Base-by-base conservation (phyloP, 2,888 invertebrate species). In the Erpobdella octoculata region DNA sequence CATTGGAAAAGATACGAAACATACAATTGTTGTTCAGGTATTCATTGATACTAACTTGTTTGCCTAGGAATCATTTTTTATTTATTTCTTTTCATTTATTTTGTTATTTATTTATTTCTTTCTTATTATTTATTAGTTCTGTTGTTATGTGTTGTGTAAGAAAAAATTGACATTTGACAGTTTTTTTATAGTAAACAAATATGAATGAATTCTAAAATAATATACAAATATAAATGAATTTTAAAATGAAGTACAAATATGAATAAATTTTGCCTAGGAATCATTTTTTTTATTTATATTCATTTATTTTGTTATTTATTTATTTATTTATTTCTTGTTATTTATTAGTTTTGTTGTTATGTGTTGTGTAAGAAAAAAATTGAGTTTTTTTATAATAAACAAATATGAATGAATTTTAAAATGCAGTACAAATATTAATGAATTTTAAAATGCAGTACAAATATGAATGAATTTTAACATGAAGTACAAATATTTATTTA, bases 11-110 rank as follows among this genome's bases (percentile, higher is more conserved):
- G 73, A 74, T 18, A 73, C 76, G 9, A 74, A 74, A 21, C 67
- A 71, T 41, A 73, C 58, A 12, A 74, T 77, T 25, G 73, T 68
- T 21, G 74, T 75, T 28, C 76, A 77, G 73, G 75, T 75, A 28
- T 36, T 33, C 35, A 79, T 80, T n/a, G 9, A 15, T 41, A 15
- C n/a, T n/a, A 41, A 41, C n/a, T 41, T n/a, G n/a, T 41, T 41
- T 41, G 12, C n/a, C n/a, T 15, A 41, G 12, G 12, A 41, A 15
- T 41, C 12, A 41, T 41, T n/a, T 15, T 41, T 41, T n/a, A 41
- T 41, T 41, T 41, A 41, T 41, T 41, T n/a, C 46, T 41, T 41
- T n/a, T 15, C n/a, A 41, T 41, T 41, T 15, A 41, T 41, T 41
- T 41, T 41, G 12, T 41, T 15, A 41, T 41, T 12, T n/a, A 41